Percentiles rank a stretch among this genome's conserved stretches.
Conservation (phyloP, 2,113 vertebrate genomes). For the Sphaerodactylus townsendi region DNA sequence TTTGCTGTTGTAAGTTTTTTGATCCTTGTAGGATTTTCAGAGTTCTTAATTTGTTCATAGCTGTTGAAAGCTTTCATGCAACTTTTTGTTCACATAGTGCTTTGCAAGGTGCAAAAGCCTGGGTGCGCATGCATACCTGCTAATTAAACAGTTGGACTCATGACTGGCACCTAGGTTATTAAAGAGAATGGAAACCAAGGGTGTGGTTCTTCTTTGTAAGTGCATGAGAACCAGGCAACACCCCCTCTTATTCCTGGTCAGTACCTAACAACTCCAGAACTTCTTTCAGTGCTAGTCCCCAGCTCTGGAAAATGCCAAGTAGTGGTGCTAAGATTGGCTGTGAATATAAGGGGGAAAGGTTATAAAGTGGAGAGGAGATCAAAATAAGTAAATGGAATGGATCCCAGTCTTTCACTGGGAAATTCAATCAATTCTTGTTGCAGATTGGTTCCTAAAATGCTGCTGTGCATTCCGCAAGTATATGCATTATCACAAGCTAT, state of each 20-base stretch:
- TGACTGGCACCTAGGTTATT: neutral
- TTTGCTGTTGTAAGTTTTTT: slow-evolving; percentile 94
- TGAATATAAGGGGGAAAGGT: too few relatives aligned
- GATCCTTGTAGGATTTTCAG: neutral
- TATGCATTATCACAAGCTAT: neutral
- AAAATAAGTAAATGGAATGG: neutral
- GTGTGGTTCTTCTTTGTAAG: too few relatives aligned
- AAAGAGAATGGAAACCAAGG: neutral
- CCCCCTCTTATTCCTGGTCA: neutral
- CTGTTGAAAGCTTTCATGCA: neutral
- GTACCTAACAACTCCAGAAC: neutral
- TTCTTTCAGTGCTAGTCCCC: neutral
- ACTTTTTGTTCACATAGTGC: neutral
- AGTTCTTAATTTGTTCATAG: neutral
- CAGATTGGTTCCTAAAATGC: neutral
- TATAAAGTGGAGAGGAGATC: neutral
- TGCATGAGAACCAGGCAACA: too few relatives aligned
- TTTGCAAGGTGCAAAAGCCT: neutral
- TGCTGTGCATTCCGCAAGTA: neutral
- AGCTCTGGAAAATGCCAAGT: neutral
- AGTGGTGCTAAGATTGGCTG: neutral
- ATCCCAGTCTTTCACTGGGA: neutral
- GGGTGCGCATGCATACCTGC: neutral
- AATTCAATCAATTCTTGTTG: neutral
- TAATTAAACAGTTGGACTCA: neutral